Conservation (phyloP, 2,888 invertebrate genomes). For the Leptopilina drosophilae region DNA sequence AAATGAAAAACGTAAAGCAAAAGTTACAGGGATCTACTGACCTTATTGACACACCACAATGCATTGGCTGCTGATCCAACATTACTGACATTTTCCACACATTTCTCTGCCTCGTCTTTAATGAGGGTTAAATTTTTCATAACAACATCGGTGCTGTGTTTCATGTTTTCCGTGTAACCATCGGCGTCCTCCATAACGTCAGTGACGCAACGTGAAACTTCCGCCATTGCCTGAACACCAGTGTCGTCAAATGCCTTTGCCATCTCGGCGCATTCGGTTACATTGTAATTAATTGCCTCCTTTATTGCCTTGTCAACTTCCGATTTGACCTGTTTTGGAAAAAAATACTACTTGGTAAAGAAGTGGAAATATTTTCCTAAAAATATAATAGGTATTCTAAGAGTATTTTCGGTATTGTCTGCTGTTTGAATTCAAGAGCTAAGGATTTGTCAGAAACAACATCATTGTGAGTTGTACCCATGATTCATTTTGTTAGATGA, state of each 20-base stretch:
- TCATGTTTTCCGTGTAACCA: slow-evolving; percentile 54
- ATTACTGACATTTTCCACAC: slow-evolving; percentile 49
- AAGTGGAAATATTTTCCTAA: too few species aligned
- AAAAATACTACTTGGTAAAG: too few species aligned
- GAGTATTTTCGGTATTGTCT: too few species aligned
- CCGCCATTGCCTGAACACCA: slow-evolving; percentile 15
- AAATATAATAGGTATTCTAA: too few species aligned
- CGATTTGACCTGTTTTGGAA: not conserved
- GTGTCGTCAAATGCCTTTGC: slow-evolving; percentile 41
- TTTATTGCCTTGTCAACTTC: slow-evolving; percentile 41
- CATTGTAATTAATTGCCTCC: slow-evolving; percentile 45
- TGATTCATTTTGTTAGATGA: too few species aligned
- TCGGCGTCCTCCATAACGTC: slow-evolving; percentile 53
- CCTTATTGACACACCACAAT: slow-evolving; percentile 55
- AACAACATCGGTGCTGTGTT: slow-evolving; percentile 42
- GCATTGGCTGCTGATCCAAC: slow-evolving; percentile 45
- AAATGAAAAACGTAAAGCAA: not conserved
- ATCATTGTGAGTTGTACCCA: too few species aligned
- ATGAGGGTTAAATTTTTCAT: slow-evolving; percentile 43
- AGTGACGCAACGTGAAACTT: slow-evolving; percentile 51
- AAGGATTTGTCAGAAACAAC: too few species aligned
- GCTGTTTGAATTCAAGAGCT: too few species aligned
- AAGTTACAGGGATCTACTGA: slow-evolving; percentile 55
- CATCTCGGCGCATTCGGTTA: slow-evolving; percentile 53
- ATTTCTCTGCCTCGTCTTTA: slow-evolving; percentile 47